Conservation (phyloP, 2,797 vertebrate genomes). For the Trachurus trachurus region DNA sequence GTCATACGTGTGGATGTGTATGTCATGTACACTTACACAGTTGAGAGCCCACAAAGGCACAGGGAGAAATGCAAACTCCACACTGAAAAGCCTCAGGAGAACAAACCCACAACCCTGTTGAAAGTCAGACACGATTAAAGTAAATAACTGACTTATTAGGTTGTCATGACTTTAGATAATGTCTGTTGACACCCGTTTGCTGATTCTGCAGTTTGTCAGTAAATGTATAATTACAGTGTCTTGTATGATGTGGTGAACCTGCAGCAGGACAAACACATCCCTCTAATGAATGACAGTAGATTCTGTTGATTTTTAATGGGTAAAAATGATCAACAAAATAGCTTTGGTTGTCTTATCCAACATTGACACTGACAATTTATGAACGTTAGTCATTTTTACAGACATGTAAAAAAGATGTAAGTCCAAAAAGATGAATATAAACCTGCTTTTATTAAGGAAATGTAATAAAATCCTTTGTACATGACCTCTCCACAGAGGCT, state of each 20-base stretch:
- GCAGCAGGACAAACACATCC: background rate
- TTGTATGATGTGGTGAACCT: background rate
- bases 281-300: background rate
- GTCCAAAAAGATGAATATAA: slow-evolving; percentile 81
- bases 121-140: too few species aligned
- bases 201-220: background rate
- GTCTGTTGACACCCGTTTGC: background rate
- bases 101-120: too few species aligned
- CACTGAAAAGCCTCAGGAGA: too few species aligned
- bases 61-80: too few species aligned
- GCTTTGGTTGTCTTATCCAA: background rate
- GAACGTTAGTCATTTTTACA: background rate
- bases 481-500: slow-evolving; percentile 91
- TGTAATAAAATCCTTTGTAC: slow-evolving; percentile 98
- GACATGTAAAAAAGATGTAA: slow-evolving; percentile 18
- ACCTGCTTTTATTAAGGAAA: slow-evolving; percentile 99
- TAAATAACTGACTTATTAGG: too few species aligned
- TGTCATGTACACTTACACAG: too few species aligned
- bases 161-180: background rate
- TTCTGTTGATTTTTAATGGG: background rate
- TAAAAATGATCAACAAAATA: slow-evolving; percentile 15
- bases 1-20: too few species aligned
- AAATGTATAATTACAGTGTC: background rate
- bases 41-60: too few species aligned
- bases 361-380: background rate